Percentiles rank a stretch among this genome's conserved stretches.
phyloP scores from a whole-genome alignment of 2,113 vertebrate species.

The Triplophysa dalaica region DNA sequence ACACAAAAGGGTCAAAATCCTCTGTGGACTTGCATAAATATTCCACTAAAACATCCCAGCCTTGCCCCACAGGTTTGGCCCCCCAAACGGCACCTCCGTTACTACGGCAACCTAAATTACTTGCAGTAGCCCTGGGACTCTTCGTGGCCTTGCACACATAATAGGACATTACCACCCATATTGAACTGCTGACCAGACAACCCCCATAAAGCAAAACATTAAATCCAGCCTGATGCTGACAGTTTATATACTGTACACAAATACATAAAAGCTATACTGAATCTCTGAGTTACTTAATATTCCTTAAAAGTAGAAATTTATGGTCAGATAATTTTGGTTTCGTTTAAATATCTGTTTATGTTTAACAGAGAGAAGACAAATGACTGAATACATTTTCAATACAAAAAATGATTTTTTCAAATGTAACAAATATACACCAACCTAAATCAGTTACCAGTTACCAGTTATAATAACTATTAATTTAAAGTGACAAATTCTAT shows the following conservation, averaged over 20 bases:
- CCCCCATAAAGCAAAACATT: not conserved
- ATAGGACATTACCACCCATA: not conserved
- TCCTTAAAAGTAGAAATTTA: too few relatives aligned
- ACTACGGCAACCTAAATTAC: slow-evolving; percentile 48
- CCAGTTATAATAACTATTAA: not conserved
- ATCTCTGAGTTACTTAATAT: too few relatives aligned
- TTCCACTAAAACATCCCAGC: slow-evolving; percentile 33
- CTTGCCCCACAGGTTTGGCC: slow-evolving; percentile 22
- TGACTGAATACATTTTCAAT: too few relatives aligned
- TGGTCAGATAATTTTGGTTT: too few relatives aligned
- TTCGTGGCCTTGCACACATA: slow-evolving; percentile 17
- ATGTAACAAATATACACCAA: too few relatives aligned
- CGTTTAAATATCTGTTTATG: too few relatives aligned
- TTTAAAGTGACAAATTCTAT: too few relatives aligned
- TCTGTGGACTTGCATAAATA: slow-evolving; percentile 41
- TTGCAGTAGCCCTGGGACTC: not conserved
- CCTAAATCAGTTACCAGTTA: not conserved
- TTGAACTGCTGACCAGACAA: slow-evolving; percentile 21
- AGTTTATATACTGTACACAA: not conserved
- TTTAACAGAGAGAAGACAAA: too few relatives aligned
- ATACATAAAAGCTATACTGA: too few relatives aligned
- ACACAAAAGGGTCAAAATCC: slow-evolving; percentile 1
- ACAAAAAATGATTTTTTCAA: too few relatives aligned
- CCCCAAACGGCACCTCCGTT: slow-evolving; percentile 34
- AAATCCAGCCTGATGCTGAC: not conserved